These are phyloP conservation scores for Seriola rivoliana DNA, from an alignment of 2,113 vertebrate species.

Conservation along the genomic window DNA sequence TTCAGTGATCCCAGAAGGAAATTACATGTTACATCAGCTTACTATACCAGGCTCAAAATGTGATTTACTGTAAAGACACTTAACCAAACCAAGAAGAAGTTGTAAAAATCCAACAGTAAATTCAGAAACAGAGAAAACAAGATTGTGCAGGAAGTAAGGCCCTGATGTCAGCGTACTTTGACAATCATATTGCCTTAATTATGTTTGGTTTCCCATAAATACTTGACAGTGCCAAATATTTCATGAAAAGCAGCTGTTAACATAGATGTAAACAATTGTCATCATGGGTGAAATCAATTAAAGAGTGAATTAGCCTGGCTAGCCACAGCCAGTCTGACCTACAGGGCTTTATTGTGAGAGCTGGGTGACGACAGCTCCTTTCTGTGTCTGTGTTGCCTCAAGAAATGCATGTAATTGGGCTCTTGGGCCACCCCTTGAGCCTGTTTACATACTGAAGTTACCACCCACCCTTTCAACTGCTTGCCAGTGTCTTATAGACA, in stretches of 20 bases:
- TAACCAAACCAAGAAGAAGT: not conserved
- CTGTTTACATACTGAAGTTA: constrained; percentile 73
- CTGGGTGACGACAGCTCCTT: constrained; percentile 49
- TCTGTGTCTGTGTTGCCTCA: constrained; percentile 68
- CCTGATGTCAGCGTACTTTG: not conserved
- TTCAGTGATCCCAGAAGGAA: constrained; percentile 13
- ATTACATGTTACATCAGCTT: constrained; percentile 12
- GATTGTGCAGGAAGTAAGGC: not conserved
- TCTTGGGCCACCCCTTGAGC: constrained; percentile 70
- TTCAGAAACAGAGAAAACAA: not conserved
- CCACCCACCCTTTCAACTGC: constrained; percentile 39
- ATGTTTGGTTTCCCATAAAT: not conserved
- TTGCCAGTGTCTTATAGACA: constrained; percentile 13
- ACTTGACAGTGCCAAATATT: not conserved
- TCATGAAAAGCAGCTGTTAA: constrained; percentile 22
- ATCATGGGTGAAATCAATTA: constrained; percentile 18
- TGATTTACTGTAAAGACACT: not conserved
- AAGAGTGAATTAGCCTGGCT: constrained; percentile 9
- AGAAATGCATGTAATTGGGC: constrained; percentile 68
- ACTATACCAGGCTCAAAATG: constrained; percentile 3
- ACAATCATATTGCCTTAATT: not conserved
- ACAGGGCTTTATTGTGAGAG: constrained; percentile 55
- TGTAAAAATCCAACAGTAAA: constrained; percentile 1
- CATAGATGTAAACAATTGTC: constrained; percentile 26
- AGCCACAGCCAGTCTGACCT: constrained; percentile 18